A percentile compares a stretch with the other conserved stretches of the same genome.
Evolutionary conservation across 23 tunicate species (phyloP).

Genomic region (Trididemnum miniatum): DNA sequence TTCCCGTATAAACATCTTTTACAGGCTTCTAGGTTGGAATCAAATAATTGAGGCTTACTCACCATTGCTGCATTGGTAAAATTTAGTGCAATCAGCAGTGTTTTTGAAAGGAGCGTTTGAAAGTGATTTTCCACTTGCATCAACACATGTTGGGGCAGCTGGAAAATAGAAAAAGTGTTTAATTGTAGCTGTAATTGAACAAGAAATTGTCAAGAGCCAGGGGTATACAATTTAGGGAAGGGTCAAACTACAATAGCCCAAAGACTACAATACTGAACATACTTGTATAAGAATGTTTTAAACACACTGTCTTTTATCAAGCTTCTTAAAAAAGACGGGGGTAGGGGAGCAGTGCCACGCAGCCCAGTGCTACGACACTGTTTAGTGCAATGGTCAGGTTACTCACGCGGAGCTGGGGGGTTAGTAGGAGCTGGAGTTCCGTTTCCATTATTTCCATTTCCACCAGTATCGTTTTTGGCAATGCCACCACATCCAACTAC

Average conservation of each 20-base stretch:
- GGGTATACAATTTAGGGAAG: too few relatives aligned
- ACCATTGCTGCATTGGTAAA: slow-evolving; percentile 27
- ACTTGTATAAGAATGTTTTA: too few relatives aligned
- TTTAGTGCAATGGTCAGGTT: too few relatives aligned
- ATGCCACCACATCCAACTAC: neutral
- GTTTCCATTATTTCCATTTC: neutral
- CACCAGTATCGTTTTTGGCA: neutral
- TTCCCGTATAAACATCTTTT: too few relatives aligned
- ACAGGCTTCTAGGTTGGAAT: too few relatives aligned
- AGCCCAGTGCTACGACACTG: too few relatives aligned
- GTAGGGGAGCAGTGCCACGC: too few relatives aligned
- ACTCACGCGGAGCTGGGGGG: neutral
- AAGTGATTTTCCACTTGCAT: neutral
- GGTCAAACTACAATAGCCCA: neutral
- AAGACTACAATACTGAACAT: too few relatives aligned
- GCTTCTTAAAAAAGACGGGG: too few relatives aligned
- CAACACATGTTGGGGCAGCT: neutral
- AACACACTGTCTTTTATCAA: too few relatives aligned
- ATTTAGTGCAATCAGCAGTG: neutral
- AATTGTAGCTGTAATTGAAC: too few relatives aligned
- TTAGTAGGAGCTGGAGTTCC: neutral
- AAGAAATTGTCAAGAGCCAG: too few relatives aligned
- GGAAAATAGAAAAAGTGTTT: neutral
- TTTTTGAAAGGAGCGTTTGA: neutral
- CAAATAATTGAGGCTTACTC: neutral